A percentile compares a stretch with the other conserved stretches of the same genome.
These are phyloP conservation scores for Chalcis sispes DNA, from an alignment of 2,888 invertebrate genomes.

Conservation along the genomic window DNA sequence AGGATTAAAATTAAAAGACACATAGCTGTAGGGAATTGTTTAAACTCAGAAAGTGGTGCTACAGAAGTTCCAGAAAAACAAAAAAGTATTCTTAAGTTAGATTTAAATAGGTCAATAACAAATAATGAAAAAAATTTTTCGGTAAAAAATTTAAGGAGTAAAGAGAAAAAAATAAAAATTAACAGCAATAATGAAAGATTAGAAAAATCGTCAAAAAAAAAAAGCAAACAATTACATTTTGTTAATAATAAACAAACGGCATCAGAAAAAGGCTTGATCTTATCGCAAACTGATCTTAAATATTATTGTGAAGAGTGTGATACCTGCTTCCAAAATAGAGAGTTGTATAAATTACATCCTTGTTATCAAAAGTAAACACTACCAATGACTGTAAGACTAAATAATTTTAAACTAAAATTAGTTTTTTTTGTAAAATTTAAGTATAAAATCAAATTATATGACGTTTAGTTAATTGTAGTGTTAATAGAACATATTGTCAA, in stretches of 20 bases:
- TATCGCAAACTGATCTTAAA: slow-evolving; percentile 41
- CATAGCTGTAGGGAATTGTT: slow-evolving; percentile 17
- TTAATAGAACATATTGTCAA: not conserved
- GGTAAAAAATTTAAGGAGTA: slow-evolving; percentile 42
- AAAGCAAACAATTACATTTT: slow-evolving; percentile 11
- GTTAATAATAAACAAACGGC: slow-evolving; percentile 27
- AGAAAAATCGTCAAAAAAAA: slow-evolving; percentile 28
- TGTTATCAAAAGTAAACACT: slow-evolving; percentile 52
- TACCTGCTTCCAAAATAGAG: slow-evolving; percentile 47
- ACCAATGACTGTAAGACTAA: slow-evolving; percentile 25
- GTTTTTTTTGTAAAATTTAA: slow-evolving; percentile 17
- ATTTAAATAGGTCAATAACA: not conserved
- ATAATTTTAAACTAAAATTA: slow-evolving; percentile 8
- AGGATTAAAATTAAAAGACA: slow-evolving; percentile 54
- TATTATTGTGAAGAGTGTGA: slow-evolving; percentile 53
- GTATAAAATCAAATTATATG: not conserved
- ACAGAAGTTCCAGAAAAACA: not conserved
- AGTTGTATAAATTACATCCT: slow-evolving; percentile 48
- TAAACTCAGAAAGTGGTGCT: slow-evolving; percentile 3
- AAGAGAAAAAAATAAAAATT: slow-evolving; percentile 15
- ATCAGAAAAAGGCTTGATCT: slow-evolving; percentile 11
- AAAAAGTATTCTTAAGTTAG: not conserved
- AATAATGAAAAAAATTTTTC: not conserved
- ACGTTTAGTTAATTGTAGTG: slow-evolving; percentile 11
- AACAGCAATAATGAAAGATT: slow-evolving; percentile 18